Base-by-base conservation (phyloP, 2,888 invertebrate species). In the Mellilla xanthometata region DNA sequence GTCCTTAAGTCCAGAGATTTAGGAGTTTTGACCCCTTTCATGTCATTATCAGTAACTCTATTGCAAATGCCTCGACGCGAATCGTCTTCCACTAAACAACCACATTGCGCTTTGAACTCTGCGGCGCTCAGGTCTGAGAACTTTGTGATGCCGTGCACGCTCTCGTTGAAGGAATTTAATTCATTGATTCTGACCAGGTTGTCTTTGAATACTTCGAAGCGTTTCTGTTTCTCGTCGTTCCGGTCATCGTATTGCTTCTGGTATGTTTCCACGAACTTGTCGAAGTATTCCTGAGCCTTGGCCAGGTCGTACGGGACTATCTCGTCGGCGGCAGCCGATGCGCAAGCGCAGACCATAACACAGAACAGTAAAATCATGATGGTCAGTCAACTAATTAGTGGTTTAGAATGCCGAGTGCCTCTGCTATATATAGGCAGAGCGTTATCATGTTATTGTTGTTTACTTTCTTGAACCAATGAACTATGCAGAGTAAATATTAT, bases 261-360 rank as follows among this genome's bases (percentile, higher is more conserved):
- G 34, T 31, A 26, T 0, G 15, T 19, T 9, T 29, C 13, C 7
- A 39, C 26, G 26, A 39, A 45, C 2, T 39, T 11, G 23, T 24
- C 24, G 10, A 45, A 45, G 6, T 29, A 29, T 22, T 24, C 1
- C 15, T 34, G 38, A 0, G 39, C 39, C 10, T 38, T 0, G 22
- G 28, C 39, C 3, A 29, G 5, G 7, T 33, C 15, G 33, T 44
- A 44, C n/a, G n/a, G n/a, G n/a, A n/a, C n/a, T n/a, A n/a, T n/a
- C n/a, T n/a, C n/a, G n/a, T n/a, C n/a, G n/a, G n/a, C n/a, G n/a
- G n/a, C n/a, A n/a, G n/a, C n/a, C n/a, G n/a, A n/a, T n/a, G n/a
- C n/a, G n/a, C n/a, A n/a, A n/a, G n/a, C n/a, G n/a, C n/a, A n/a
- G n/a, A n/a, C n/a, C n/a, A n/a, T n/a, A n/a, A n/a, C n/a, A n/a